These are phyloP conservation scores for Marmota monax DNA, from an alignment of 2,113 vertebrate genomes.

Conservation along the genomic window DNA sequence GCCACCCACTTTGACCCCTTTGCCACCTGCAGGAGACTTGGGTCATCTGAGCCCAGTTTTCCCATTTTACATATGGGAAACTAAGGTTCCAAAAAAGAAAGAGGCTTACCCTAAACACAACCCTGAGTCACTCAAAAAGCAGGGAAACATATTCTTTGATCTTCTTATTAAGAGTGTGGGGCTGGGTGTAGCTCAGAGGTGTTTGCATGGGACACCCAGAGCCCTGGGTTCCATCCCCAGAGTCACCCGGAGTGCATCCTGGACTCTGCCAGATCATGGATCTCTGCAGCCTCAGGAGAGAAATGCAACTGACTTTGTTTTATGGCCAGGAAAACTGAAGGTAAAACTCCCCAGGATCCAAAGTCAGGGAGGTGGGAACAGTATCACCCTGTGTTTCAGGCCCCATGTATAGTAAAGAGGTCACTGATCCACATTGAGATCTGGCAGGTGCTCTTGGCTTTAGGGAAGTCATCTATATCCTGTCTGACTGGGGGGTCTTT, in stretches of 20 bases:
- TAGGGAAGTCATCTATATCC: neutral
- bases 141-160: rapidly evolving
- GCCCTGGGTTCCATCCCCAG: no score
- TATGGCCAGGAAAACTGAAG: neutral
- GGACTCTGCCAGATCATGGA: rapidly evolving
- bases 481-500: neutral
- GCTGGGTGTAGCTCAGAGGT: neutral
- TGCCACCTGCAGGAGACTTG: neutral
- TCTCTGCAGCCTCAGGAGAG: neutral
- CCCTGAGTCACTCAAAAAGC: no score
- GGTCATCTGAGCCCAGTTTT: neutral
- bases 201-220: neutral
- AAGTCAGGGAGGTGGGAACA: neutral
- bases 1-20: no score
- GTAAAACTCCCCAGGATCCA: neutral
- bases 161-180: neutral
- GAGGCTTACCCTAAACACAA: no score
- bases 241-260: neutral
- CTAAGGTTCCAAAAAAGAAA: neutral
- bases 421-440: neutral
- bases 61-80: neutral
- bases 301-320: rapidly evolving
- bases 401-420: neutral
- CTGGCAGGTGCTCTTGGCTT: neutral
- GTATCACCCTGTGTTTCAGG: neutral